Conservation (phyloP, 2,888 invertebrate genomes). For the Danaus chrysippus region DNA sequence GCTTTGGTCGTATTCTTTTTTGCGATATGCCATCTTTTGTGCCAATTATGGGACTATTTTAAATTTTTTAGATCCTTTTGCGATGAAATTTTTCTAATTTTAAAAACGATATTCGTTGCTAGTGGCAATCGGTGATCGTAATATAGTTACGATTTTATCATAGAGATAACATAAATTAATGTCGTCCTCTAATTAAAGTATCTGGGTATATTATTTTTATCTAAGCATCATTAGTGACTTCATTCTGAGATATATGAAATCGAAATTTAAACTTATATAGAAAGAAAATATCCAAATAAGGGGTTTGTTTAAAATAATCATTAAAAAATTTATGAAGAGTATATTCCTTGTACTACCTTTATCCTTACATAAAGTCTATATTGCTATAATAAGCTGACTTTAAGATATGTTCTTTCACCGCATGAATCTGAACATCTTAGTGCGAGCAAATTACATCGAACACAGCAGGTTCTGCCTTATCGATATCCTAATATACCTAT, state of each 20-base stretch:
- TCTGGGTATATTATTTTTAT: slow-evolving; percentile 3
- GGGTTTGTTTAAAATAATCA: too few relatives aligned
- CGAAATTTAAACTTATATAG: neutral
- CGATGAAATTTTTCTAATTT: slow-evolving; percentile 40
- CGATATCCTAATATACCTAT: slow-evolving; percentile 45
- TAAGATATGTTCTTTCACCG: slow-evolving; percentile 20
- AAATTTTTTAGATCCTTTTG: slow-evolving; percentile 47
- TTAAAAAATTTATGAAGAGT: too few relatives aligned
- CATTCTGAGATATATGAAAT: neutral
- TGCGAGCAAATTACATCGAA: slow-evolving; percentile 60
- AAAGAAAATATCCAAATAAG: neutral
- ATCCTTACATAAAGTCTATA: too few relatives aligned
- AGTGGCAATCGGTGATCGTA: slow-evolving; percentile 59
- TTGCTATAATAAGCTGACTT: too few relatives aligned
- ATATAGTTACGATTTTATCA: slow-evolving; percentile 10
- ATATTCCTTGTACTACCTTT: too few relatives aligned
- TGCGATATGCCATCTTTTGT: slow-evolving; percentile 70
- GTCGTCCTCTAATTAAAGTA: slow-evolving; percentile 11
- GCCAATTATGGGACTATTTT: slow-evolving; percentile 69
- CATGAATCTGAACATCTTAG: slow-evolving; percentile 35
- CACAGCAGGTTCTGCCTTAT: slow-evolving; percentile 56
- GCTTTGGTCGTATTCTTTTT: slow-evolving; percentile 57
- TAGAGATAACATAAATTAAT: slow-evolving; percentile 5
- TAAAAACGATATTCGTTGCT: slow-evolving; percentile 53
- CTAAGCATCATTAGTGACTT: neutral